phyloP scores from a whole-genome alignment of 2,797 vertebrate species.

The Tympanoctomys barrerae region DNA sequence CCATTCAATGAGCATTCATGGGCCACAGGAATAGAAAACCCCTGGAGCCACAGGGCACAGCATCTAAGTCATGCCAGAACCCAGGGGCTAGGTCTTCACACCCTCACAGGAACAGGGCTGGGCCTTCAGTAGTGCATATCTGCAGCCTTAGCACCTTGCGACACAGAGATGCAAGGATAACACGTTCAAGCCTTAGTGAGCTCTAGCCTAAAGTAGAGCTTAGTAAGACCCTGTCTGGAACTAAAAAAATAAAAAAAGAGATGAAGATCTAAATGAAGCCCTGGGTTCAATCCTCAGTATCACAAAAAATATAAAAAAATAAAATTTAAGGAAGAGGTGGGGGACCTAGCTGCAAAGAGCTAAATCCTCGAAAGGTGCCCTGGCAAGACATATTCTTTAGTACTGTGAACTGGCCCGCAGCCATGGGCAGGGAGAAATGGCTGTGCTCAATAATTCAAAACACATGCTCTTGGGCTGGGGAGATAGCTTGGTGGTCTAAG shows the following conservation, averaged over 20 bases:
- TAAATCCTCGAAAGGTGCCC: not conserved
- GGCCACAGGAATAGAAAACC: rapidly evolving
- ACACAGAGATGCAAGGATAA: not conserved
- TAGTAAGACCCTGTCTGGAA: not conserved
- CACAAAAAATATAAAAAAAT: not conserved
- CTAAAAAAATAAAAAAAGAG: not conserved
- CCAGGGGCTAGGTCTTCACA: rapidly evolving
- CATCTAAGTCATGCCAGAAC: not conserved
- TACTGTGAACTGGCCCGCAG: not conserved
- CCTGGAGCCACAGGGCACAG: too few species aligned
- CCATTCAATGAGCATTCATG: too few species aligned
- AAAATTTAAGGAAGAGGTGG: not conserved
- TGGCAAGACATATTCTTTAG: not conserved
- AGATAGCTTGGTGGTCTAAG: too few species aligned
- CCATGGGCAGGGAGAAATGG: not conserved
- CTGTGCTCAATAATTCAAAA: not conserved
- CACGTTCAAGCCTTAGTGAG: not conserved
- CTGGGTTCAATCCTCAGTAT: not conserved
- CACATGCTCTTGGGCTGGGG: too few species aligned
- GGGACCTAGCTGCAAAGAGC: not conserved
- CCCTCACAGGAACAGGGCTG: rapidly evolving
- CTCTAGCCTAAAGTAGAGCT: not conserved
- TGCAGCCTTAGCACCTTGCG: not conserved
- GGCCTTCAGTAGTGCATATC: not conserved
- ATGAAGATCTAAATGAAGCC: not conserved